Percentiles rank a stretch among this genome's conserved stretches.
phyloP scores from a whole-genome alignment of 1,140 invertebrate species.

The Drosophila micromelanica region DNA sequence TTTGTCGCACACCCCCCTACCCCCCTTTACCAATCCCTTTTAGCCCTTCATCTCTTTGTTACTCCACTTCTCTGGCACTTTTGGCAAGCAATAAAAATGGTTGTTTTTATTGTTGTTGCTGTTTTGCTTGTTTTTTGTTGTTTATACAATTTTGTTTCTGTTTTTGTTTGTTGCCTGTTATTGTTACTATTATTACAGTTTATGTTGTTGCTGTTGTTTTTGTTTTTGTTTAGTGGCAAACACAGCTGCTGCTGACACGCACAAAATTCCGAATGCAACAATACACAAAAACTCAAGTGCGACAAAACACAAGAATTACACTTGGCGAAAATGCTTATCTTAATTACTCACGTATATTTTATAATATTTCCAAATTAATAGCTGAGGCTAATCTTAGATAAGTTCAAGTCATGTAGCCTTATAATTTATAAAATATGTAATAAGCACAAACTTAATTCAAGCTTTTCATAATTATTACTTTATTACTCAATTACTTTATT shows the following conservation, averaged over 20 bases:
- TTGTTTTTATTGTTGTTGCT: slow-evolving; percentile 35
- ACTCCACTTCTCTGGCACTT: slow-evolving; percentile 30
- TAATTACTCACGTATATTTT: no score
- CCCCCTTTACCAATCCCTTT: neutral
- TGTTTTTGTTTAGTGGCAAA: slow-evolving; percentile 64
- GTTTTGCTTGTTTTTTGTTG: slow-evolving; percentile 21
- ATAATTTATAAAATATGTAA: no score
- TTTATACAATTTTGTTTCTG: slow-evolving; percentile 69
- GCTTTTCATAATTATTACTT: no score
- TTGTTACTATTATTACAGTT: slow-evolving; percentile 76
- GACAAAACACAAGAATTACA: slow-evolving; percentile 27
- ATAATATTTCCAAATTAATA: no score
- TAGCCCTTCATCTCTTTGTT: slow-evolving; percentile 11
- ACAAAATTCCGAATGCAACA: slow-evolving; percentile 72
- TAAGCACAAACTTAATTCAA: no score
- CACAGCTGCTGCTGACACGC: slow-evolving; percentile 77
- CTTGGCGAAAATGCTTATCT: no score
- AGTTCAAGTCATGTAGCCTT: no score
- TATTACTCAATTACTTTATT: no score
- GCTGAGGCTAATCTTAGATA: no score
- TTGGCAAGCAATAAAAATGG: slow-evolving; percentile 72
- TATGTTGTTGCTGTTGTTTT: slow-evolving; percentile 41
- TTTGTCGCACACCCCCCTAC: slow-evolving; percentile 11
- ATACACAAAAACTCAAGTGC: slow-evolving; percentile 52
- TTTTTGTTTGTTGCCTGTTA: slow-evolving; percentile 67